Evolutionary conservation across 2,888 invertebrate species (phyloP).

Genomic region (Lochmaea capreae): DNA sequence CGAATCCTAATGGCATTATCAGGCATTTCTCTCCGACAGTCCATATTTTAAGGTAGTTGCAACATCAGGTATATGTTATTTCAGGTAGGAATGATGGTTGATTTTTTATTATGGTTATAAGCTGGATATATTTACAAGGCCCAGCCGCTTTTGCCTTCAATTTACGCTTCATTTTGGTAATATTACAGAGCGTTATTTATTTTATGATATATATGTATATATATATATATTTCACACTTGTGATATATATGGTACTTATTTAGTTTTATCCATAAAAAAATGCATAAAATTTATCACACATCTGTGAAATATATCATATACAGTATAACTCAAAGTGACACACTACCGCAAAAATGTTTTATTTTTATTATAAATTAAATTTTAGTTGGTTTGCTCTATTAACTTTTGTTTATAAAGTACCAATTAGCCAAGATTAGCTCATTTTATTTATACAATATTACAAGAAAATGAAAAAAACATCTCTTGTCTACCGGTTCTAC

Average conservation of each 20-base stretch:
- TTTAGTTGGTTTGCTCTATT: no score
- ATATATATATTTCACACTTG: constrained; percentile 17
- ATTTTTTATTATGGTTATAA: constrained; percentile 43
- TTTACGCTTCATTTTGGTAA: constrained; percentile 27
- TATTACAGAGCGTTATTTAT: constrained; percentile 23
- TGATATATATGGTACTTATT: not conserved
- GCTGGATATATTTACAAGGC: constrained; percentile 50
- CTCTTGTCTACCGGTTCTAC: no score
- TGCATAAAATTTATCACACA: constrained; percentile 16
- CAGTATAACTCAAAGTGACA: not conserved
- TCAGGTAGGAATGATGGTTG: constrained; percentile 40
- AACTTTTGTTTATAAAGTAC: no score
- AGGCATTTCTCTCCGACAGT: constrained; percentile 56
- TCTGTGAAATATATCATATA: constrained; percentile 1
- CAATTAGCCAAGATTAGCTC: no score
- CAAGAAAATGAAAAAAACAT: no score
- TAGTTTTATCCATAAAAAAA: constrained; percentile 4
- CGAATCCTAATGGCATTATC: constrained; percentile 56
- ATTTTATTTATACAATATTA: no score
- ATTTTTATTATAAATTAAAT: no score
- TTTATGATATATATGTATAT: constrained; percentile 21
- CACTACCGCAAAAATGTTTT: no score
- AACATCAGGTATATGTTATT: constrained; percentile 50
- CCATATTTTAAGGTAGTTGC: constrained; percentile 56
- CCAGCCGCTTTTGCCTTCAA: constrained; percentile 39